Base-by-base conservation (phyloP, 2,797 vertebrate species). In the Masticophis lateralis region DNA sequence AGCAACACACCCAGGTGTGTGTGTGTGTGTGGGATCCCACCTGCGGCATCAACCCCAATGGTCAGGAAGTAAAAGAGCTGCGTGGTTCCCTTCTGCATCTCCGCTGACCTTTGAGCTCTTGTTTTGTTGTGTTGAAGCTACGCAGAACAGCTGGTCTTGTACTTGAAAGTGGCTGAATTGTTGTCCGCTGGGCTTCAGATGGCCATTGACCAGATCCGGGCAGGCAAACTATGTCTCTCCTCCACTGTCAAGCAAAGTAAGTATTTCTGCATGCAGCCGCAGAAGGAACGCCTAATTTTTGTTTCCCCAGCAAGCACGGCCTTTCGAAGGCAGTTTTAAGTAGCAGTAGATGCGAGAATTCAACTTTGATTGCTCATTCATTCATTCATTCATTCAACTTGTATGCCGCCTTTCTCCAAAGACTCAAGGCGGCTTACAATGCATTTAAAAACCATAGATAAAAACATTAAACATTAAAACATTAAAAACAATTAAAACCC, bases 111-210 rank as follows among this genome's bases (percentile, higher is more conserved):
- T 10, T 43, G 43, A n/a, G 28, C 28, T 56, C 51, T 11, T 22
- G 20, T 57, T 0, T 8, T 43, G 43, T 88, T 95, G 2, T 61
- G 79, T 96, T 95, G 1, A 97, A 99, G 99, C 97, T 99, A 98
- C 0, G 99, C 99, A 0, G 99, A 99, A 95, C 99, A 99, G 97
- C 97, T 99, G 57, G 98, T 99, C 94, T 97, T 99, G 74, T 99
- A 99, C 96, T 98, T 99, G 97, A 99, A 99, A 95, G 98, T 98
- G 37, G 98, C 99, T 0, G 99, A 99, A 97, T 98, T 99, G 53
- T 97, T 99, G 92, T 99, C 99, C 12, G 97, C 98, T 0, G 98
- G 98, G 4, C 97, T 99, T 90, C 98, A 98, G 95, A 97, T 98
- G 0, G 98, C 99, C 87, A 99, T 99, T 93, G 98, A 98, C 92